Evolutionary conservation across 1,140 invertebrate species (phyloP), one percentile per base, ranked within the genome.

Genomic region (Lucilia cuprina): DNA sequence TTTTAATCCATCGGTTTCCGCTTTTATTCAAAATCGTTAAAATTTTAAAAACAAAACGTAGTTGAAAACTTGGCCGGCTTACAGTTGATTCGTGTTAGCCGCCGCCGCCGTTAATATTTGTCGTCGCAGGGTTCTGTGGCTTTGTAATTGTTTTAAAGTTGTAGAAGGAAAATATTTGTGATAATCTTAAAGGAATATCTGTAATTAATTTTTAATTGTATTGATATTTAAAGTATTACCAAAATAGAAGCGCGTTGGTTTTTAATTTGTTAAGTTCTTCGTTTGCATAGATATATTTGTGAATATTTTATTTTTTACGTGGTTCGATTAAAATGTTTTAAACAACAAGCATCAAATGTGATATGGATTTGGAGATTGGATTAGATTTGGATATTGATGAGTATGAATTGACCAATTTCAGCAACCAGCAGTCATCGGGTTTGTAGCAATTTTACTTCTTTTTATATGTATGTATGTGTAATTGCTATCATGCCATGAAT

Each of bases 361-460:
- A 70, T 70, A 70, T 70, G 65, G 65, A 70, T 70, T 25, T 70
- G n/a, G 65, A 70, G 65, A 70, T 70, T 70, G 65, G 65, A 19
- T 70, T 70, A 70, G 65, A 70, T 25, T 21, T 70, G 21, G 65
- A 70, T 21, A 19, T 70, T 70, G 65, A 70, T 25, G 65, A 70
- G 65, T 70, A 70, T 70, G 65, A 70, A 70, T 70, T 70, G 65
- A 70, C 65, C n/a, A 70, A 70, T 10, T 70, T 70, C 19, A 70
- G 65, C 12, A 70, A 70, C 65, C 65, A 70, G 19, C 65, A 70
- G 19, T 70, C 65, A 25, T 70, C 65, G 65, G 65, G 65, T 70
- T 70, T 70, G 65, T 70, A 70, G 65, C 7, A 70, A 10, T 10
- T 21, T 70, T 19, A 10, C 13, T 60, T 25, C 0, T 70, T 70